Evolutionary conservation across 2,888 invertebrate genomes (phyloP).

Genomic region (Tortricodes alternella): DNA sequence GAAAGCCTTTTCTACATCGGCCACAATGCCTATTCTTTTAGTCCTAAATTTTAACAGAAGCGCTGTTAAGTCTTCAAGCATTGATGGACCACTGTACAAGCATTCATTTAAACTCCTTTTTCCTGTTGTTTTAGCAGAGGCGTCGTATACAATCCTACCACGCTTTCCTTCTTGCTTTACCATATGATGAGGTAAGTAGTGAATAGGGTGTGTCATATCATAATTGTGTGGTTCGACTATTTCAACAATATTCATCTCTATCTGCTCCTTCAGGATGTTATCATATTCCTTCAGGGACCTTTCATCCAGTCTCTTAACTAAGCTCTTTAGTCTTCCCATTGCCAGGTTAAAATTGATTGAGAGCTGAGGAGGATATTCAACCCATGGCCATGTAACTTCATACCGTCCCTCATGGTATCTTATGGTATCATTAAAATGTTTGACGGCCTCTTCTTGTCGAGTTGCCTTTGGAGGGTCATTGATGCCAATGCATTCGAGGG

Average conservation of each 20-base stretch:
- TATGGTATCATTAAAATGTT: not conserved
- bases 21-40: not conserved
- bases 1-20: too few species aligned
- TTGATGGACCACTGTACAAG: too few species aligned
- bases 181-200: not conserved
- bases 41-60: not conserved
- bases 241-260: not conserved
- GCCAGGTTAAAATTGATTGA: not conserved
- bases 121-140: not conserved
- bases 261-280: not conserved
- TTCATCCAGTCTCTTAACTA: not conserved
- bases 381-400: conserved; percentile 5
- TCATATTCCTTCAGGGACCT: not conserved
- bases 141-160: not conserved
- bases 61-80: too few species aligned
- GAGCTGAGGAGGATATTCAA: not conserved
- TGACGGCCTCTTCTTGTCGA: conserved; percentile 9
- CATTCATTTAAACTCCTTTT: not conserved
- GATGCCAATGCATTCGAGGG: conserved; percentile 26
- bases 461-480: conserved; percentile 26
- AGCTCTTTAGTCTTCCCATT: not conserved
- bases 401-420: not conserved
- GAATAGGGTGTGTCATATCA: not conserved
- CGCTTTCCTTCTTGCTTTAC: not conserved
- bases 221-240: not conserved